Evolutionary conservation across 2,888 invertebrate species (phyloP), one percentile per base, ranked within the genome.

Genomic region (Dorcus hopei): DNA sequence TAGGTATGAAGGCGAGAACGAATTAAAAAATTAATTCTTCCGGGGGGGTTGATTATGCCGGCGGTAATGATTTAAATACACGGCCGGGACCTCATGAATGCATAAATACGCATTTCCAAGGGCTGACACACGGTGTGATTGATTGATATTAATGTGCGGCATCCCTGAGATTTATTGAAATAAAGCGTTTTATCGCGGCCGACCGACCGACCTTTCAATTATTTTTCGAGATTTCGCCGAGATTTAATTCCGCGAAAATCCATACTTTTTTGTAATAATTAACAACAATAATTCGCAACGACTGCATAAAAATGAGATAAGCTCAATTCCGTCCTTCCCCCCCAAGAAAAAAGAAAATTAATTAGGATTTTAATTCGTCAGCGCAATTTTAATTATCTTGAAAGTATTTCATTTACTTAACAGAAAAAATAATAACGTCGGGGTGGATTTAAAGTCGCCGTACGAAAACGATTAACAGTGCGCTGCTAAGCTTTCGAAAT

Each of bases 131-230:
- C 39, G 48, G 55, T 53, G 49, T 61, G 61, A 61, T 61, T 55
- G 61, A 61, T 58, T 61, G 58, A 61, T 61, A 61, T 55, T 56
- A 59, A 59, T 59, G 61, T 58, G 49, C 41, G 52, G 23, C 40
- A 48, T 47, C 57, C 58, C 54, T 51, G 39, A 61, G 61, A 61
- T 63, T 63, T 61, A 63, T 61, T 63, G 63, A 61, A 63, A 61
- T 61, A 59, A 62, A 57, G 61, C 54, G 54, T 52, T 61, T 54
- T 61, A 61, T 58, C 57, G 54, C 52, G n/a, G 39, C 19, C 45
- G 40, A 39, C 14, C 45, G 40, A 39, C 14, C 57, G 48, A 54
- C 48, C 52, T 52, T 51, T 16, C 47, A 57, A 52, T 57, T 57
- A 57, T 52, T 38, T 57, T 9, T 57, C 6, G 5, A 33, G 26